Conservation (phyloP, 2,888 invertebrate genomes). For the Neria commutata region DNA sequence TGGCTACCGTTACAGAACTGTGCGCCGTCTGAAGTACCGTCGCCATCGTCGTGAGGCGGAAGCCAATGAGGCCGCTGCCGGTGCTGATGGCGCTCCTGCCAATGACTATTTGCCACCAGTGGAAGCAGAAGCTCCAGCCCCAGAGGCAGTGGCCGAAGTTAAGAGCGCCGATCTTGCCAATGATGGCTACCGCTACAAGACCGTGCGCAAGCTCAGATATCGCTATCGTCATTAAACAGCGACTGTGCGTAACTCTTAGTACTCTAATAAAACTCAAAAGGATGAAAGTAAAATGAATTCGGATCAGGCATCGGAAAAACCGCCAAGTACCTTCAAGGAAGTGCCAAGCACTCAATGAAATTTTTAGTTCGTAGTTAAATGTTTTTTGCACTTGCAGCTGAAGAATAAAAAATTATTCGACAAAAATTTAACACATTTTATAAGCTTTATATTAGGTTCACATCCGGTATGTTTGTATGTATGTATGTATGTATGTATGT, state of each 20-base stretch:
- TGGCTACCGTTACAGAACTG: constrained; percentile 51
- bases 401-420: neutral
- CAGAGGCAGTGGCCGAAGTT: constrained; percentile 34
- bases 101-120: constrained; percentile 51
- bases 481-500: no score
- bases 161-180: constrained; percentile 51
- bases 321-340: neutral
- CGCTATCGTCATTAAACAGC: constrained; percentile 50
- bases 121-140: constrained; percentile 31
- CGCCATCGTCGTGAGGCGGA: constrained; percentile 52
- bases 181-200: constrained; percentile 58
- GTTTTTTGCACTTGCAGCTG: neutral
- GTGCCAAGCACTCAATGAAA: neutral
- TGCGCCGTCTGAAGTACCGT: constrained; percentile 45
- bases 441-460: no score
- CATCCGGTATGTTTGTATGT: no score
- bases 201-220: constrained; percentile 52
- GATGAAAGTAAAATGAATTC: neutral
- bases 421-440: no score
- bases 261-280: no score
- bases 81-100: constrained; percentile 32
- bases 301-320: neutral
- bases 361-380: neutral
- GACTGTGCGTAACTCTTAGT: no score
- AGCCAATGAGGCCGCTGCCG: constrained; percentile 28